Evolutionary conservation across 2,888 invertebrate species (phyloP), one percentile per base, ranked within the genome.

Genomic region (Himalopsyche japonica): DNA sequence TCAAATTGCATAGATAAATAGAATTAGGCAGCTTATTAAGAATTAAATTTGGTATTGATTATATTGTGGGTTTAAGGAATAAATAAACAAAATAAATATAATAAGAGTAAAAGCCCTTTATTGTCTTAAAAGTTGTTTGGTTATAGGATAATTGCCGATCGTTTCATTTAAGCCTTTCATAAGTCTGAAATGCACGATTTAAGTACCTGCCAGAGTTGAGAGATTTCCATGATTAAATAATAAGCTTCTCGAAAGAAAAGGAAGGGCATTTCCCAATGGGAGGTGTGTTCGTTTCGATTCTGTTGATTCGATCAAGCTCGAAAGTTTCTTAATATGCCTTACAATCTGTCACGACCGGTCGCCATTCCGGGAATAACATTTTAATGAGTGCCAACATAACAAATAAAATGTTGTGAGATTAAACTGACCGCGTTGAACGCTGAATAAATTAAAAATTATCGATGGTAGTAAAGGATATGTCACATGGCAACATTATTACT

Each of bases 321-420:
- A 70, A 70, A 70, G 70, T 70, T 70, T 70, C 83, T 86, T 80
- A 82, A 86, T 80, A 86, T 70, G 84, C 78, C 80, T 80, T 70
- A 64, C 70, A 84, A 86, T 86, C 82, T 86, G 86, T 86, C 86
- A 86, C 86, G 86, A 86, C 79, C 70, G 70, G 70, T 43, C 86
- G 70, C 79, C 84, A 80, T 81, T 84, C 81, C 79, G 77, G 79
- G 79, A 79, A 79, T 48, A 70, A 70, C 70, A 70, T 70, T 70
- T 70, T 70, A 70, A 70, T 70, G 70, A 70, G 70, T 70, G 70
- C 70, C 70, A 70, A 70, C 70, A 70, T 70, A 27, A 70, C 70
- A 70, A 70, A 70, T 70, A 70, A 70, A 70, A 70, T 70, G 70
- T 70, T 70, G 24, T 70, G 27, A 70, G 70, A 70, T 70, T 27